Base-by-base conservation (phyloP, 2,888 invertebrate species). In the Orthosia gracilis region DNA sequence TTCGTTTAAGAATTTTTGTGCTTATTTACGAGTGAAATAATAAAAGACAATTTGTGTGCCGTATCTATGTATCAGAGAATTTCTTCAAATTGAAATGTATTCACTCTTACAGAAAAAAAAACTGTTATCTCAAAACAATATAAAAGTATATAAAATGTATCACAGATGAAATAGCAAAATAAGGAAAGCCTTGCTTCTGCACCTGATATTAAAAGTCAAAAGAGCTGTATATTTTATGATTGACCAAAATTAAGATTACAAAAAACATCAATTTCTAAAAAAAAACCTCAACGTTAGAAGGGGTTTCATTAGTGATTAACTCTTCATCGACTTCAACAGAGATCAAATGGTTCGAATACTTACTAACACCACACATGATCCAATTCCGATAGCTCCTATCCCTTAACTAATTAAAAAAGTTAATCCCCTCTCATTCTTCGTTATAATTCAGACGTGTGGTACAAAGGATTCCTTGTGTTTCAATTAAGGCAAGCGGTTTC, bases 391-490 rank as follows among this genome's bases (percentile, higher is more conserved):
- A 65, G 52, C 31, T 68, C 65, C 54, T 17, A 69, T 15, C 67
- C 78, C 73, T 68, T 50, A 80, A 75, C 76, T 79, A 84, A 87
- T 87, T 87, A 80, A 80, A 87, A 81, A 84, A 82, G 80, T 87
- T 85, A 59, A 58, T 63, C 70, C 77, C 70, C 69, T 74, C 31
- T 21, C 83, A 84, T 85, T 80, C 87, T 82, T 80, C 81, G 69
- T 76, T 83, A 75, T 82, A 86, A 83, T 85, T 85, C 85, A 87
- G 73, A 76, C 89, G 84, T 87, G 84, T 86, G 76, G 80, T 81
- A 90, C 91, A 93, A 94, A 92, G 93, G 92, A 91, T 91, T 89
- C 91, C 88, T 90, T 69, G 74, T 78, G 86, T 90, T 93, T 91
- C 91, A 92, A 94, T 93, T 91, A 93, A 89, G 90, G 88, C 80